Evolutionary conservation across 2,797 vertebrate species (phyloP).

Genomic region (Labeo calbasu): DNA sequence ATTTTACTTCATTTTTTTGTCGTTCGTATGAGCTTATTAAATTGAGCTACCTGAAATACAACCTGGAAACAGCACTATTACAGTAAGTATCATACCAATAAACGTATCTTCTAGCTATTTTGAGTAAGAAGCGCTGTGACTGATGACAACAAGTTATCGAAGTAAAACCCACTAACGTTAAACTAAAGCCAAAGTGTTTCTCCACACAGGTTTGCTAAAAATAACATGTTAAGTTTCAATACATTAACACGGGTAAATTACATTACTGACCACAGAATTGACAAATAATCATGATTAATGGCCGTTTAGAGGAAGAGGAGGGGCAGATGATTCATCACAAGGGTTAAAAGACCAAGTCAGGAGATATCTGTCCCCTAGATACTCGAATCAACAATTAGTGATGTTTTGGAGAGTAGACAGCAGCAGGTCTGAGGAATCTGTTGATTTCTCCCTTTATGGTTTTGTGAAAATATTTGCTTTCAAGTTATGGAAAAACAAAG

Average conservation of each 20-base stretch:
- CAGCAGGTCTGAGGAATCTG: background rate
- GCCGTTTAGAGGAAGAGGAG: slow-evolving; percentile 31
- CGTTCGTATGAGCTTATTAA: background rate
- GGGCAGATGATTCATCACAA: background rate
- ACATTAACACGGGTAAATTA: background rate
- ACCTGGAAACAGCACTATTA: background rate
- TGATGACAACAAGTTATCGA: background rate
- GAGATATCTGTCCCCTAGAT: background rate
- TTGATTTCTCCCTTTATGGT: slow-evolving; percentile 12
- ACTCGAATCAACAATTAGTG: background rate
- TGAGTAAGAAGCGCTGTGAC: background rate
- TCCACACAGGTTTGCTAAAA: background rate
- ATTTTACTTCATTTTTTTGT: background rate
- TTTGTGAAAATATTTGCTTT: slow-evolving; percentile 24
- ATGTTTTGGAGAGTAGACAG: slow-evolving; percentile 28
- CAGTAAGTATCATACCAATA: slow-evolving; percentile 10
- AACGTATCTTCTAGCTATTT: background rate
- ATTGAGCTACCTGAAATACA: background rate
- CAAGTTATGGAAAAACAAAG: slow-evolving; percentile 10
- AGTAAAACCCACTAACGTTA: background rate
- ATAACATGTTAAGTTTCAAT: background rate
- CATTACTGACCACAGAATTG: background rate
- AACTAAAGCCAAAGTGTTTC: background rate
- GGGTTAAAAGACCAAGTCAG: slow-evolving; percentile 31
- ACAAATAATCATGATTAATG: background rate